Conservation (phyloP, 2,888 invertebrate genomes). For the Steromphala cineraria region DNA sequence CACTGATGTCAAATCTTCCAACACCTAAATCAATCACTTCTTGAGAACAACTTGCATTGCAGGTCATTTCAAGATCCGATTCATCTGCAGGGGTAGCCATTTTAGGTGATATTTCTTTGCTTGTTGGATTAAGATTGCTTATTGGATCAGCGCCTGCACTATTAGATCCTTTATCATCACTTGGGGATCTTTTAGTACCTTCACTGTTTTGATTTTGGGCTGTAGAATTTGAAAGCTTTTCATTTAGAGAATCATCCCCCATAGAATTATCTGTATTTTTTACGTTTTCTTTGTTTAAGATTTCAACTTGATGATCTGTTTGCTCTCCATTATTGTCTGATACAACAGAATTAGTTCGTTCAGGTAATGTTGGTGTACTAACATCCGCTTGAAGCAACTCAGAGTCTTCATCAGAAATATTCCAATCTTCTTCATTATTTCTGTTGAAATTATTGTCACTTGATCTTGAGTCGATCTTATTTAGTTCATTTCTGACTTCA, state of each 20-base stretch:
- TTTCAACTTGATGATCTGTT: too few relatives aligned
- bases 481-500: not conserved
- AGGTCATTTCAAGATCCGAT: not conserved
- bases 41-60: not conserved
- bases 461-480: not conserved
- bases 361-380: not conserved
- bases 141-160: too few relatives aligned
- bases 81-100: not conserved
- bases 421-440: not conserved
- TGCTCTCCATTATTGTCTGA: not conserved
- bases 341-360: not conserved
- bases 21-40: not conserved
- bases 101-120: not conserved
- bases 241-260: too few relatives aligned
- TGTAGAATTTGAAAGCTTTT: too few relatives aligned
- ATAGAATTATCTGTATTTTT: too few relatives aligned
- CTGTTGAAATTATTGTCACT: not conserved
- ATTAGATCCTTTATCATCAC: too few relatives aligned
- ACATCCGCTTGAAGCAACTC: not conserved
- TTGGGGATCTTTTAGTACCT: too few relatives aligned
- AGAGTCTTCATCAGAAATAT: not conserved
- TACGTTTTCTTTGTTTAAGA: too few relatives aligned
- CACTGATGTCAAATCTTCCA: slow-evolving; percentile 8
- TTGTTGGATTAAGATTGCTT: too few relatives aligned
- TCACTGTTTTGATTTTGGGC: too few relatives aligned